These are phyloP conservation scores for Melanotaenia parkinsoni DNA, from an alignment of 2,797 vertebrate genomes.

Conservation along the genomic window DNA sequence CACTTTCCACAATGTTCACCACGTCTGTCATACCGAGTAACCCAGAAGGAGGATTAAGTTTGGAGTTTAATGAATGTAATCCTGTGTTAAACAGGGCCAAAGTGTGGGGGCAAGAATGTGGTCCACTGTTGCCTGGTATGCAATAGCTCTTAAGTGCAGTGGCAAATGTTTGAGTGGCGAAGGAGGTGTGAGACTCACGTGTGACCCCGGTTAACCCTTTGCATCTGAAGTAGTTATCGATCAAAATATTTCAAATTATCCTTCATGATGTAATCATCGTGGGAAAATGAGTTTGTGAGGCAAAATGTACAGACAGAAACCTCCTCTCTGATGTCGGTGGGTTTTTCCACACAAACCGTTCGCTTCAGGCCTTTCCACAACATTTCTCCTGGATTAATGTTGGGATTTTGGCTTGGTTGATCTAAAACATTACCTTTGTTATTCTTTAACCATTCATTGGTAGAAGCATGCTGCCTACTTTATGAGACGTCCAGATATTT, in stretches of 20 bases:
- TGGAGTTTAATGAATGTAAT: slow-evolving; percentile 89
- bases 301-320: neutral
- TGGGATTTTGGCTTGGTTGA: neutral
- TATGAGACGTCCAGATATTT: neutral
- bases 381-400: slow-evolving; percentile 4
- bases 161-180: slow-evolving; percentile 65
- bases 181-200: slow-evolving; percentile 76
- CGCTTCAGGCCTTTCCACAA: neutral
- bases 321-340: neutral
- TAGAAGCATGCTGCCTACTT: neutral
- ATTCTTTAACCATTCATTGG: neutral
- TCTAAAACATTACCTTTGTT: slow-evolving; percentile 4
- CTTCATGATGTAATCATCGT: neutral
- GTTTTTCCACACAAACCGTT: neutral
- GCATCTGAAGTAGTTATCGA: slow-evolving; percentile 26
- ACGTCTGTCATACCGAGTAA: slow-evolving; percentile 85
- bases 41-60: slow-evolving; percentile 86
- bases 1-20: slow-evolving; percentile 87
- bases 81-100: slow-evolving; percentile 85
- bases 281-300: neutral
- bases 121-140: slow-evolving; percentile 78
- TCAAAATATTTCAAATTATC: slow-evolving; percentile 1
- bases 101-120: slow-evolving; percentile 83
- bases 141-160: slow-evolving; percentile 71
- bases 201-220: slow-evolving; percentile 69